These are phyloP conservation scores for Grammomys dolichurus DNA, from an alignment of 2,113 vertebrate species.

Conservation along the genomic window DNA sequence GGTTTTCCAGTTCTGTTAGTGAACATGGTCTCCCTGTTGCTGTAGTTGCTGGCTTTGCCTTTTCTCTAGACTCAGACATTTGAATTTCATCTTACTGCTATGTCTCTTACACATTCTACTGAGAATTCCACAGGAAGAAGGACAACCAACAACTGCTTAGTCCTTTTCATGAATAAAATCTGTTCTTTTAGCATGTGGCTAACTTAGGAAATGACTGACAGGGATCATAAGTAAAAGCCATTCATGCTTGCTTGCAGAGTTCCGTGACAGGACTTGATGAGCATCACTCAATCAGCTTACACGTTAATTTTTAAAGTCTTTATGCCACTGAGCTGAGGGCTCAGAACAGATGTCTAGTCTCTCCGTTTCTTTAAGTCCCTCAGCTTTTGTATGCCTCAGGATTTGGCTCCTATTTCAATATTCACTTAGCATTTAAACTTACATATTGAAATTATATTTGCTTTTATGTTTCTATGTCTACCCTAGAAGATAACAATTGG, in stretches of 20 bases:
- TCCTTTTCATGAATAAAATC: slow-evolving; percentile 32
- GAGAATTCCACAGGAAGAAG: neutral
- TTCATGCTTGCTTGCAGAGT: neutral
- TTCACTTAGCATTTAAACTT: slow-evolving; percentile 31
- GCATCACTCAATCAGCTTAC: neutral
- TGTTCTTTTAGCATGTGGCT: neutral
- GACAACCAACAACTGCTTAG: neutral
- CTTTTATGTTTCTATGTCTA: slow-evolving; percentile 21
- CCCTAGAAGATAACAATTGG: neutral
- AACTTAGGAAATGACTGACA: slow-evolving; percentile 28
- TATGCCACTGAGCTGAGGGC: neutral
- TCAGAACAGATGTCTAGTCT: neutral
- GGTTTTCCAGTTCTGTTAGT: too few relatives aligned
- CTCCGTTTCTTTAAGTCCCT: neutral
- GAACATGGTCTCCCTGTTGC: neutral
- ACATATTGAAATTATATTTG: slow-evolving; percentile 14
- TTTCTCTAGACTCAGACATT: slow-evolving; percentile 44
- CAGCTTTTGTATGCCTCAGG: neutral
- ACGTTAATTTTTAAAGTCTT: slow-evolving; percentile 14
- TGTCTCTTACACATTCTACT: slow-evolving; percentile 1
- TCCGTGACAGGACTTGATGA: neutral
- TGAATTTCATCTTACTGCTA: slow-evolving; percentile 37
- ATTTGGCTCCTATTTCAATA: slow-evolving; percentile 11
- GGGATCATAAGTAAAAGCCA: slow-evolving; percentile 15
- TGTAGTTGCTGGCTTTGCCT: neutral